Conservation (phyloP, 92 coral and sea anemone genomes). For the Zoanthus sansibaricus region DNA sequence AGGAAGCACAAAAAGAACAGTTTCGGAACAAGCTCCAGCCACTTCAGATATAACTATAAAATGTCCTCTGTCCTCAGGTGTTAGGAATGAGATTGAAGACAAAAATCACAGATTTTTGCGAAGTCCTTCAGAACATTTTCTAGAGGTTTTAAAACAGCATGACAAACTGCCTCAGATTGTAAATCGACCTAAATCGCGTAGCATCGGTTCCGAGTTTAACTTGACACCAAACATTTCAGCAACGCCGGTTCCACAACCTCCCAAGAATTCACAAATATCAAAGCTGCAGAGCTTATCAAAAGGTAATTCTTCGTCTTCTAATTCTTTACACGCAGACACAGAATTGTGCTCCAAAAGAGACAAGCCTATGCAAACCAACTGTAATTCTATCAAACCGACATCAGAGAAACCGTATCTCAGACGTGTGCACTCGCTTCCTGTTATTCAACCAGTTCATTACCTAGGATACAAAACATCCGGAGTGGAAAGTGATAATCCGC, state of each 20-base stretch:
- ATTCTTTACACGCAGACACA: slow-evolving; percentile 19
- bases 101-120: slow-evolving; percentile 19
- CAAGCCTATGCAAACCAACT: slow-evolving; percentile 3
- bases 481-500: slow-evolving; percentile 16
- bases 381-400: slow-evolving; percentile 13
- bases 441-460: slow-evolving; percentile 1
- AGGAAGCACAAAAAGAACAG: neutral
- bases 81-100: neutral
- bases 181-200: slow-evolving; percentile 14
- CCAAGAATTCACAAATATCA: neutral
- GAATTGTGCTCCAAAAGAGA: slow-evolving; percentile 6
- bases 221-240: neutral
- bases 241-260: neutral
- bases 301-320: slow-evolving; percentile 14
- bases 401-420: slow-evolving; percentile 7
- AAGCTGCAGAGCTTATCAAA: slow-evolving; percentile 39
- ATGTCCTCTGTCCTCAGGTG: slow-evolving; percentile 13
- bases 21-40: neutral
- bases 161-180: slow-evolving; percentile 30
- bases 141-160: slow-evolving; percentile 24
- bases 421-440: slow-evolving; percentile 43
- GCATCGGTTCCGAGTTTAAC: slow-evolving; percentile 1
- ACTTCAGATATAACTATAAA: slow-evolving; percentile 4
- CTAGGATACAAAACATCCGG: slow-evolving; percentile 36
- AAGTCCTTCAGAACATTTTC: slow-evolving; percentile 37